These are phyloP conservation scores for Trididemnum nubilum DNA, from an alignment of 23 tunicate species.

Conservation along the genomic window DNA sequence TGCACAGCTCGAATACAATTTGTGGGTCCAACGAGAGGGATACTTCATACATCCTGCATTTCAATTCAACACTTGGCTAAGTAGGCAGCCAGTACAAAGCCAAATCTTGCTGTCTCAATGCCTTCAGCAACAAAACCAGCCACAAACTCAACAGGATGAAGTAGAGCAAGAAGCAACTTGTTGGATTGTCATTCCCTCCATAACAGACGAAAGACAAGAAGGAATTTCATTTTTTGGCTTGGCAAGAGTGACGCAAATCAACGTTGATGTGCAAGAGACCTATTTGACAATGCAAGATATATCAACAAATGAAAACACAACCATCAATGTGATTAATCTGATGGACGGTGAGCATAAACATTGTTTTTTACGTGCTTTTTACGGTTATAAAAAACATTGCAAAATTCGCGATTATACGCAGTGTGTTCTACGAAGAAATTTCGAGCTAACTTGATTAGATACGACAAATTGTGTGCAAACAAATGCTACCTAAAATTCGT, in stretches of 20 bases:
- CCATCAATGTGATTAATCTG: neutral
- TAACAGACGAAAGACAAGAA: neutral
- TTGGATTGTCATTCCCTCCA: slow-evolving; percentile 27
- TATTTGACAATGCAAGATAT: slow-evolving; percentile 4
- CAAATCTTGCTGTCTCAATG: neutral
- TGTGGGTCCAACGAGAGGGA: neutral
- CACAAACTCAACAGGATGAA: neutral
- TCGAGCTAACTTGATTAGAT: no score
- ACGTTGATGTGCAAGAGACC: neutral
- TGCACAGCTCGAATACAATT: neutral
- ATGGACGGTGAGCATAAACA: neutral
- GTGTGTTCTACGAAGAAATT: no score
- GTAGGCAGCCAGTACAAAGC: neutral
- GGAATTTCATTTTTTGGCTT: no score
- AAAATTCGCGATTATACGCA: no score
- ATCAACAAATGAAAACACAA: neutral
- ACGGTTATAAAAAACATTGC: no score
- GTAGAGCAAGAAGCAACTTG: slow-evolving; percentile 26
- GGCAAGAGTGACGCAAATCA: no score
- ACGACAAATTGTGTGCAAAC: no score
- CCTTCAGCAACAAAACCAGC: neutral
- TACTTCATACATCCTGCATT: neutral
- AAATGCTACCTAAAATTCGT: no score
- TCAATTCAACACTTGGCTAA: neutral
- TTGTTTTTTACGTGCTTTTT: no score